Evolutionary conservation across 2,888 invertebrate species (phyloP).

Genomic region (Melanostoma mellinum): DNA sequence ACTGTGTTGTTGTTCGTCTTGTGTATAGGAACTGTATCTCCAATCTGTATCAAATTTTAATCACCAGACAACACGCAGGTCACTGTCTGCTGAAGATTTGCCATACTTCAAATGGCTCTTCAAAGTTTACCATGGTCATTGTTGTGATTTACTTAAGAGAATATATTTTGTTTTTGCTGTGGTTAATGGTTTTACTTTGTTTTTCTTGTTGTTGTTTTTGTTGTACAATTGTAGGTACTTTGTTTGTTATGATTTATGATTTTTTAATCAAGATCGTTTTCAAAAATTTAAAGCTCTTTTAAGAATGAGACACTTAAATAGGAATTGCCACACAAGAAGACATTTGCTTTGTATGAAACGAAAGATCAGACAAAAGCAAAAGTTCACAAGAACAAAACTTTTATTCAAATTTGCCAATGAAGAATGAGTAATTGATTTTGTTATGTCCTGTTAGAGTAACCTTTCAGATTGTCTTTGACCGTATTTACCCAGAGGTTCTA

Average conservation of each 20-base stretch:
- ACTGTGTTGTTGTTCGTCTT: neutral
- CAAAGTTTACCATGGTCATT: constrained; percentile 9
- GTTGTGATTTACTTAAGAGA: constrained; percentile 3
- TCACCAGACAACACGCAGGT: neutral
- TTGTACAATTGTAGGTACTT: neutral
- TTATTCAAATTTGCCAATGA: neutral
- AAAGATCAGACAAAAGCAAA: constrained; percentile 50
- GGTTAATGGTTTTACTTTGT: neutral
- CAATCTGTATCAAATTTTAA: constrained; percentile 25
- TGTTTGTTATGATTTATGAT: constrained; percentile 4
- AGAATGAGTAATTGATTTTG: constrained; percentile 30
- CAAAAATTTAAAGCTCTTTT: constrained; percentile 3
- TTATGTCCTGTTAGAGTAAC: constrained; percentile 52
- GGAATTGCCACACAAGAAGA: constrained; percentile 6
- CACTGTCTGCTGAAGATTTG: constrained; percentile 25
- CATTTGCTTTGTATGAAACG: constrained; percentile 2
- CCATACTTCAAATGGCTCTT: neutral
- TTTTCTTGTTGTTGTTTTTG: neutral
- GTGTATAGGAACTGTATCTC: constrained; percentile 5
- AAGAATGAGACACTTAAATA: constrained; percentile 3
- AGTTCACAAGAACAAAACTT: constrained; percentile 28
- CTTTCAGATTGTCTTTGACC: constrained; percentile 58
- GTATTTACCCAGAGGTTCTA: constrained; percentile 55
- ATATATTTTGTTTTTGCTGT: constrained; percentile 10
- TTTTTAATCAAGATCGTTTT: neutral